Evolutionary conservation across 2,888 invertebrate species (phyloP).

Genomic region (Agrochola litura): DNA sequence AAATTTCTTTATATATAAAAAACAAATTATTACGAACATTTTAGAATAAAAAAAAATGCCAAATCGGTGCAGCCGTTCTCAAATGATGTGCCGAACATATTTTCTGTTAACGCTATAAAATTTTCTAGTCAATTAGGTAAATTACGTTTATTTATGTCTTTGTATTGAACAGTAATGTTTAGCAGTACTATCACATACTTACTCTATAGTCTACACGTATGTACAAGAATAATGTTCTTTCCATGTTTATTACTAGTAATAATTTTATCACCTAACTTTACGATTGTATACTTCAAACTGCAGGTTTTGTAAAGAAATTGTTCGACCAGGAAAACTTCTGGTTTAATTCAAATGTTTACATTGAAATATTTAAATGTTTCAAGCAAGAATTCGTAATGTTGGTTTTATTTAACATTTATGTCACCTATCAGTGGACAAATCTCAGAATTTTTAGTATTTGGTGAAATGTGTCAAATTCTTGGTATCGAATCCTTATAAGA

Average conservation of each 20-base stretch:
- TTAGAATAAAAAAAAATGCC: no score
- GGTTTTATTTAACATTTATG: constrained; percentile 2
- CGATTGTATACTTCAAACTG: neutral
- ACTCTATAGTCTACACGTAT: neutral
- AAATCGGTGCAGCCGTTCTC: no score
- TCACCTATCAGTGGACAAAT: constrained; percentile 24
- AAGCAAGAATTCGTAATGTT: neutral
- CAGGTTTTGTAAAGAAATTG: neutral
- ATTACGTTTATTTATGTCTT: constrained; percentile 10
- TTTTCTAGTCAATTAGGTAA: constrained; percentile 18
- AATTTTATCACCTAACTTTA: constrained; percentile 44
- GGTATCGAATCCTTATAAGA: neutral
- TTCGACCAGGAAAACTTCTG: constrained; percentile 5
- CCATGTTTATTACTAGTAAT: constrained; percentile 13
- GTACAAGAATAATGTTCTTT: constrained; percentile 23
- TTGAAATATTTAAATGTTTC: constrained; percentile 29
- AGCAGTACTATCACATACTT: constrained; percentile 24
- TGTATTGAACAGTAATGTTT: neutral
- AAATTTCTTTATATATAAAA: no score
- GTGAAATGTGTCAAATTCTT: constrained; percentile 22
- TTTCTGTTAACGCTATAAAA: constrained; percentile 6
- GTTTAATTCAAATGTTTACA: constrained; percentile 12
- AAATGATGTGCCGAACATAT: neutral
- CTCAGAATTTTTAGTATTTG: neutral
- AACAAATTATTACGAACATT: no score